These are phyloP conservation scores for Gymnosoma rotundatum DNA, from an alignment of 2,888 invertebrate species.

Conservation along the genomic window DNA sequence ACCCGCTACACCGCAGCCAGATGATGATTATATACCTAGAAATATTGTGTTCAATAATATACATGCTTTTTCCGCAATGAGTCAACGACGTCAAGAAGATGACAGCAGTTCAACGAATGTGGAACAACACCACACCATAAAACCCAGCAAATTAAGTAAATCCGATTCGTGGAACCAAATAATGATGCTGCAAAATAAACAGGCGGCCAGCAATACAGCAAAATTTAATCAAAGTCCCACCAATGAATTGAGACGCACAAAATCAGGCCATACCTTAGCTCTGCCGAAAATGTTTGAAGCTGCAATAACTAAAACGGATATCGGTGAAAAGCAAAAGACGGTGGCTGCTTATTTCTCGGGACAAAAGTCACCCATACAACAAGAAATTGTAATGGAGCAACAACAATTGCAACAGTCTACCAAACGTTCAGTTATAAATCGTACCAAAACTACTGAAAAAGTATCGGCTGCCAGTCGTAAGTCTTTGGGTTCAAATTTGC, in stretches of 20 bases:
- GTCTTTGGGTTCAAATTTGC: conserved; percentile 75
- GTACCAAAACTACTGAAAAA: conserved; percentile 83
- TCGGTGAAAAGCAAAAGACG: conserved; percentile 87
- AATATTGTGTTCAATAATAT: conserved; percentile 81
- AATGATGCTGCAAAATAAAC: conserved; percentile 78
- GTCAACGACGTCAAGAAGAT: conserved; percentile 75
- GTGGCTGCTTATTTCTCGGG: conserved; percentile 89
- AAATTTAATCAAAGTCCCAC: conserved; percentile 76
- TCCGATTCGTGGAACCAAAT: conserved; percentile 93
- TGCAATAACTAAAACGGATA: conserved; percentile 86
- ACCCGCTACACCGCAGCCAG: conserved; percentile 77
- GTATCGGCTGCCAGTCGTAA: conserved; percentile 82
- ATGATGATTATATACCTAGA: conserved; percentile 79
- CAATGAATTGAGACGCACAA: conserved; percentile 83
- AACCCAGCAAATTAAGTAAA: conserved; percentile 83
- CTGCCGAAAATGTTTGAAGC: conserved; percentile 92
- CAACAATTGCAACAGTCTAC: conserved; percentile 68
- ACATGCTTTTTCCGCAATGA: conserved; percentile 79
- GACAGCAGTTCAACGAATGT: conserved; percentile 14
- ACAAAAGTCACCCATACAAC: conserved; percentile 81
- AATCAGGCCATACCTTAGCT: conserved; percentile 89
- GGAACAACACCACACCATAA: conserved; percentile 62
- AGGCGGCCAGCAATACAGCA: conserved; percentile 77
- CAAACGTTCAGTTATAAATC: conserved; percentile 80
- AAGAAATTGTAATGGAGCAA: conserved; percentile 68